phyloP scores from a whole-genome alignment of 1,140 invertebrate genomes.

The Platyscapa corneri region DNA sequence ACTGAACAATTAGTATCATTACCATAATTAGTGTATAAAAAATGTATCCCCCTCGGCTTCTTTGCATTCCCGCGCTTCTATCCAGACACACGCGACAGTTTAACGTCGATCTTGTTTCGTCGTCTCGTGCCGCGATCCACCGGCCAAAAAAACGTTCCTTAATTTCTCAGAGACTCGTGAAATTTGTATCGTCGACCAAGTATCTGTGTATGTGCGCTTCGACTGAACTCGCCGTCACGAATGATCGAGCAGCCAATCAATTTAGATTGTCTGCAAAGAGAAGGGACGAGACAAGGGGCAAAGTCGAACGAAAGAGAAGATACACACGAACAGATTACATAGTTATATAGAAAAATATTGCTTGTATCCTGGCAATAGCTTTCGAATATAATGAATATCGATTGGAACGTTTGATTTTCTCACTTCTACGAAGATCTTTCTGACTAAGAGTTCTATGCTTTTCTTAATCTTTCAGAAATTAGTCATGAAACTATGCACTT shows the following conservation, averaged over 20 bases:
- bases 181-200: slow-evolving; percentile 26
- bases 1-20: slow-evolving; percentile 2
- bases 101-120: slow-evolving; percentile 11
- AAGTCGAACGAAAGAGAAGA: slow-evolving; percentile 9
- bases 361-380: slow-evolving; percentile 19
- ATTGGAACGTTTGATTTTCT: not conserved
- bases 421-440: not conserved
- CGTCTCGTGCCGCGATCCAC: slow-evolving; percentile 1
- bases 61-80: not conserved
- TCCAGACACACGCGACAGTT: slow-evolving; percentile 25
- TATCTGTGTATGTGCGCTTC: not conserved
- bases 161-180: slow-evolving; percentile 34
- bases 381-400: slow-evolving; percentile 34
- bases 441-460: not conserved
- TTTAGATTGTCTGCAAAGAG: slow-evolving; percentile 32
- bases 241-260: slow-evolving; percentile 51
- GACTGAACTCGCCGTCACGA: slow-evolving; percentile 27
- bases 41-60: not conserved
- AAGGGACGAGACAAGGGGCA: not conserved
- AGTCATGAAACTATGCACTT: not conserved
- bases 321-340: not conserved
- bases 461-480: not conserved
- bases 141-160: not conserved
- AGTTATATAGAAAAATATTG: slow-evolving; percentile 43
- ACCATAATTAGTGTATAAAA: slow-evolving; percentile 18